Base-by-base conservation (phyloP, 2,113 vertebrate genomes). In the Mustela nigripes region DNA sequence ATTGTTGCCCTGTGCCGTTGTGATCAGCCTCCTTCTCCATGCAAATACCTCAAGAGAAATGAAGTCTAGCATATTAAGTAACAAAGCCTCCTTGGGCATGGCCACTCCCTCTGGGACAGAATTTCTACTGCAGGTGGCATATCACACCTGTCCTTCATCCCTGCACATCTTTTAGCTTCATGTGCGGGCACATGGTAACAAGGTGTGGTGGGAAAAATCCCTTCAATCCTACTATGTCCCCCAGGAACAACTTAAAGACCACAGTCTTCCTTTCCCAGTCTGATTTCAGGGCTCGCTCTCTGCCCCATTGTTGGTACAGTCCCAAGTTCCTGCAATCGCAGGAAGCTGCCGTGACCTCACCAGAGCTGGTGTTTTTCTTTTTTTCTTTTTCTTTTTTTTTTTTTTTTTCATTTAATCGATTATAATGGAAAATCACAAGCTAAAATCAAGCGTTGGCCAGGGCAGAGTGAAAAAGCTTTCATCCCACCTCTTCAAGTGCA, bases 371-470 rank as follows among this genome's bases (percentile, higher is more conserved):
- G 16, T 67, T 60, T 73, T 16, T 48, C 82, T 90, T 42, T 42
- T 42, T 42, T 42, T 42, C 5, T 7, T 67, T 60, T 73, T 21
- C 39, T 14, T 87, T 86, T 31, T 36, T 2, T 21, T 24, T 33
- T n/a, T n/a, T 16, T 62, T 33, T 65, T 89, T 62, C 42, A 24
- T 86, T 89, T 92, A 87, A 95, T 93, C 18, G 9, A 82, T n/a
- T 42, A 7, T 83, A 89, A 94, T 80, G 80, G 94, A 83, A 95
- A 97, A 92, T 94, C 82, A 91, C 65, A n/a, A 79, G 86, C 39
- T 16, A 36, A 89, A 36, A 50, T 58, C 95, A 65, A 58, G 53
- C 15, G 91, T 24, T 50, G 67, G 69, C 90, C 56, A 63, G 62
- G 90, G 87, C 90, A 83, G 94, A 69, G 62, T 18, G 45, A 33